Evolutionary conservation across 2,113 vertebrate species (phyloP).

Genomic region (Ophthalmolycus amberensis): DNA sequence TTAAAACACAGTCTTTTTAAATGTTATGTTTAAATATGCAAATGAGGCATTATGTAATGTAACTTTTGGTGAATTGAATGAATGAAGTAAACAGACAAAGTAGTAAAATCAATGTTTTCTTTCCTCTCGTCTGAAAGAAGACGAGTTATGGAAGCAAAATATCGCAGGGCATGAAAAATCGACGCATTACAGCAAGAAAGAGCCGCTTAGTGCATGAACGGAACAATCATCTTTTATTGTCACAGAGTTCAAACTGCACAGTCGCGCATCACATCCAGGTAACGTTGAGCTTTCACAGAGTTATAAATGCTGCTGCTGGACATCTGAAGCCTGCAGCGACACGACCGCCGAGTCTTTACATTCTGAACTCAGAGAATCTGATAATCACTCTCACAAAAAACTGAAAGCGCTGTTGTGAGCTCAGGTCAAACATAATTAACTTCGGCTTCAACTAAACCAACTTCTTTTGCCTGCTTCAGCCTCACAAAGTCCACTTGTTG

Average conservation of each 20-base stretch:
- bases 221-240: slow-evolving; percentile 35
- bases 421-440: not conserved
- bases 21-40: not conserved
- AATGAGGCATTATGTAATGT: not conserved
- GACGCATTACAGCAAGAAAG: not conserved
- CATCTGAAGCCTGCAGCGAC: not conserved
- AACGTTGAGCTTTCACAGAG: not conserved
- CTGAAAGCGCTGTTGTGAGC: not conserved
- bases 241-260: not conserved
- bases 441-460: too few species aligned
- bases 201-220: not conserved
- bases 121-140: not conserved
- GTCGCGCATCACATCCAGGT: not conserved
- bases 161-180: not conserved
- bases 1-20: not conserved
- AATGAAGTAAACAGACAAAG: not conserved
- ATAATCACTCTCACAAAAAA: not conserved
- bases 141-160: too few species aligned
- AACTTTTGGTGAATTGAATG: not conserved
- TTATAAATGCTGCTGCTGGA: not conserved
- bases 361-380: too few species aligned
- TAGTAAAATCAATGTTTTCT: not conserved
- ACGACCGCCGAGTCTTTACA: not conserved
- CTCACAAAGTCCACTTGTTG: not conserved
- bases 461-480: too few species aligned